phyloP scores from a whole-genome alignment of 2,888 invertebrate genomes.

The Acrocyrtus sp. region DNA sequence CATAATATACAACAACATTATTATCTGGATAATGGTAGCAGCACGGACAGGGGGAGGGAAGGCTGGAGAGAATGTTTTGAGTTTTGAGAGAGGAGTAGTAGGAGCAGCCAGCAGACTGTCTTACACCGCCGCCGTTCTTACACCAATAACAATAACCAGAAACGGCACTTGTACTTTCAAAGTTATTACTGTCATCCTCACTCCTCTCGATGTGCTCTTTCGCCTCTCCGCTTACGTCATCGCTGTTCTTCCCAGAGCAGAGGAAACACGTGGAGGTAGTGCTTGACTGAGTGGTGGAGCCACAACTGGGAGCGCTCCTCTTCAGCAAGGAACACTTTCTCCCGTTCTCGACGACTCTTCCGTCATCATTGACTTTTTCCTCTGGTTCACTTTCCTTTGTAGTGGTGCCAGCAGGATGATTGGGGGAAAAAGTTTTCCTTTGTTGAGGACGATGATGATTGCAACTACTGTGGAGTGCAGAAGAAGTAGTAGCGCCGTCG shows the following conservation, averaged over 20 bases:
- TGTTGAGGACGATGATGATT: constrained; percentile 1
- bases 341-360: too few relatives aligned
- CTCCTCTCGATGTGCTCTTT: neutral
- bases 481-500: too few relatives aligned
- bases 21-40: neutral
- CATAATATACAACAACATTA: neutral
- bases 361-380: neutral
- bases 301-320: neutral
- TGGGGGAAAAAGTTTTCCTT: constrained; percentile 36
- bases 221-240: neutral
- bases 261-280: constrained; percentile 21
- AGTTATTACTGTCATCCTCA: neutral
- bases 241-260: neutral
- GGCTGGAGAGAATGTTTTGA: too few relatives aligned
- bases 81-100: neutral
- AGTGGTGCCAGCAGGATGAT: constrained; percentile 5
- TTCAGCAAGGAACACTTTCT: constrained; percentile 7
- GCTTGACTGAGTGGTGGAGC: neutral
- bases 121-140: neutral
- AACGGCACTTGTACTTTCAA: neutral
- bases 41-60: too few relatives aligned
- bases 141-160: constrained; percentile 8
- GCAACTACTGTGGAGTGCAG: neutral
- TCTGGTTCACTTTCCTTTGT: neutral
- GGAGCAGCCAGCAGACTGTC: neutral